A percentile compares a stretch with the other conserved stretches of the same genome.
Conservation (phyloP, 2,888 invertebrate genomes). For the Emmelina monodactyla region DNA sequence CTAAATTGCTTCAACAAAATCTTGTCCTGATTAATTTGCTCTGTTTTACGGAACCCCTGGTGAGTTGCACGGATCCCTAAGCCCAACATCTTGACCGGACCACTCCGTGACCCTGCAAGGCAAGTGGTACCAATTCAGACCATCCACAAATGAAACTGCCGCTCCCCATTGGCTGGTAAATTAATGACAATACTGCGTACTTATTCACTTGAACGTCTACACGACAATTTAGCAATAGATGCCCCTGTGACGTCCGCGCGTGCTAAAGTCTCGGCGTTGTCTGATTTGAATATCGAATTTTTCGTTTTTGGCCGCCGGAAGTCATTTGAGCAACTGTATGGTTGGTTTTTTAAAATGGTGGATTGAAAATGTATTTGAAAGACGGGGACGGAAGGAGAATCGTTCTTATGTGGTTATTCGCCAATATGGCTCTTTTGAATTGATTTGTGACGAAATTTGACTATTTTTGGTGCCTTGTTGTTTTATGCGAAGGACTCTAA, state of each 20-base stretch:
- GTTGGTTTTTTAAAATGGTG: slow-evolving; percentile 29
- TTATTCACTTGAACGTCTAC: slow-evolving; percentile 50
- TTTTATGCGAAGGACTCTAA: slow-evolving; percentile 10
- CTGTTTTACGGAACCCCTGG: no score
- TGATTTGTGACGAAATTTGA: slow-evolving; percentile 24
- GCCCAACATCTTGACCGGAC: slow-evolving; percentile 31
- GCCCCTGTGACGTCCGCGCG: slow-evolving; percentile 19
- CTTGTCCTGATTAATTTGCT: no score
- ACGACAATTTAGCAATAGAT: slow-evolving; percentile 48
- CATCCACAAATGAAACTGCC: slow-evolving; percentile 29
- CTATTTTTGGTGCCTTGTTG: slow-evolving; percentile 20
- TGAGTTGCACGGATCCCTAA: background rate
- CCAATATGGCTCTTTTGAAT: slow-evolving; percentile 46
- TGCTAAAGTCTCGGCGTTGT: slow-evolving; percentile 14
- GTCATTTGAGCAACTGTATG: slow-evolving; percentile 12
- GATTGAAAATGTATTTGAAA: slow-evolving; percentile 33
- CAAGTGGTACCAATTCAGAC: slow-evolving; percentile 58
- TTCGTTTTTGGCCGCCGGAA: slow-evolving; percentile 12
- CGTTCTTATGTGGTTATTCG: slow-evolving; percentile 35
- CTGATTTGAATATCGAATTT: slow-evolving; percentile 13
- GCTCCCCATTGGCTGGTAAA: slow-evolving; percentile 46
- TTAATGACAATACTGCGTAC: slow-evolving; percentile 50
- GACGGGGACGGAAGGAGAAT: slow-evolving; percentile 32
- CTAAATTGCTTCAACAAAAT: no score
- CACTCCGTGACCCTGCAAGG: slow-evolving; percentile 45